These are phyloP conservation scores for Oopsacas minuta DNA, from an alignment of 37 sponge, comb jelly and placozoan species.

Conservation along the genomic window DNA sequence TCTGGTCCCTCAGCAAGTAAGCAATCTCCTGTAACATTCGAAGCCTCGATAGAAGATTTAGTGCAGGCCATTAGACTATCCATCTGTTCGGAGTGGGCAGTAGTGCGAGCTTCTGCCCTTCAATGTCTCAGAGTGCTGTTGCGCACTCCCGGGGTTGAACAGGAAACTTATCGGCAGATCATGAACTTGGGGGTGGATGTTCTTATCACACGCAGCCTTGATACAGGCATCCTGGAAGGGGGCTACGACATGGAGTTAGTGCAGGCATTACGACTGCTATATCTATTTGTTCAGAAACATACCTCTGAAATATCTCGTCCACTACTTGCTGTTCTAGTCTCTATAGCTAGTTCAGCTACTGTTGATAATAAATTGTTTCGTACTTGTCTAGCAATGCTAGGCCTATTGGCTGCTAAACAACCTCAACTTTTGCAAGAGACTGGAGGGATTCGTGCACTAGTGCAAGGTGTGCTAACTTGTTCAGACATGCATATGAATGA, in stretches of 20 bases:
- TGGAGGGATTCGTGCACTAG: background rate
- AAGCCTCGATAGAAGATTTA: background rate
- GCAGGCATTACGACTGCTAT: background rate
- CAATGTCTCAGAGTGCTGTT: background rate
- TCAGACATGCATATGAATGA: conserved; percentile 14
- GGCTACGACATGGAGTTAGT: conserved; percentile 12
- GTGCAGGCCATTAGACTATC: background rate
- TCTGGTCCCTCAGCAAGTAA: background rate
- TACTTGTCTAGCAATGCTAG: background rate
- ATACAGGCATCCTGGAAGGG: background rate
- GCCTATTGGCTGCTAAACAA: conserved; percentile 1
- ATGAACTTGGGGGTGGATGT: background rate
- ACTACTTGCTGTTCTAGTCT: background rate
- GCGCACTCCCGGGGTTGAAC: background rate
- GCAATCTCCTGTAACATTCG: background rate
- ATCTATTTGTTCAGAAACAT: background rate
- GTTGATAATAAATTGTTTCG: conserved; percentile 5
- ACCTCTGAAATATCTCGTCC: background rate
- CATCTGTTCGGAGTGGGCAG: background rate
- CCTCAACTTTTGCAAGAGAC: background rate
- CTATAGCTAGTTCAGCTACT: background rate
- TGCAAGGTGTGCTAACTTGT: background rate
- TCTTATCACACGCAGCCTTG: background rate
- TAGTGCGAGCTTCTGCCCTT: background rate
- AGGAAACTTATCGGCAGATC: background rate